These are phyloP conservation scores for Alitta virens DNA, from an alignment of 2,888 invertebrate species.

Conservation along the genomic window DNA sequence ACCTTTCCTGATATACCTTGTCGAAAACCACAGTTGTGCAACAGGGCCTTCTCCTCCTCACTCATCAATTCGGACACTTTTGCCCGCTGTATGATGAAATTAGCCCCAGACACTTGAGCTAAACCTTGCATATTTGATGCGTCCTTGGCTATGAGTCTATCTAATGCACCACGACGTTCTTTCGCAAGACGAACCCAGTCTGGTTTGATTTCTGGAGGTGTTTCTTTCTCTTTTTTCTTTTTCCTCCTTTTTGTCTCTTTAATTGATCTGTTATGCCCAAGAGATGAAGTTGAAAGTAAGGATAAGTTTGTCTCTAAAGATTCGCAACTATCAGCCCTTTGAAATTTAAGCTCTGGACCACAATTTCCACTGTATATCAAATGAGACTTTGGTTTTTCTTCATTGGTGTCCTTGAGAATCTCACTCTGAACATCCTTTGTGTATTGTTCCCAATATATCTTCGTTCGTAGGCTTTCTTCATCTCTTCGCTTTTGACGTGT, in stretches of 20 bases:
- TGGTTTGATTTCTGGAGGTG: background rate
- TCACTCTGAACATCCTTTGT: background rate
- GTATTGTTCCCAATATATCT: constrained; percentile 11
- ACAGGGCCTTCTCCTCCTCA: constrained; percentile 2
- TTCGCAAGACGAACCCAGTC: constrained; percentile 12
- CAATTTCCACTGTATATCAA: constrained; percentile 3
- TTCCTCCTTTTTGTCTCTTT: background rate
- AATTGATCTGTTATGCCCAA: background rate
- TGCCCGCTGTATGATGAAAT: background rate
- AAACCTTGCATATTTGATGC: background rate
- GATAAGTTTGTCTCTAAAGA: constrained; percentile 9
- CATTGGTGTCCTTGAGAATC: background rate
- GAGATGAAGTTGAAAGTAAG: background rate
- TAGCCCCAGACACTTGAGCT: background rate
- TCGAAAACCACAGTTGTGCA: constrained; percentile 2
- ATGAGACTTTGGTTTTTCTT: background rate
- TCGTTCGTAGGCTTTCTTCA: background rate
- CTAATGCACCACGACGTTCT: constrained; percentile 5
- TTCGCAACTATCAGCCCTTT: background rate
- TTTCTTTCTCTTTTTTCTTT: constrained; percentile 1
- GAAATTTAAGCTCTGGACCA: constrained; percentile 11
- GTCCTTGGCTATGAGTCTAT: constrained; percentile 7
- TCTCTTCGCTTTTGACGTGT: background rate
- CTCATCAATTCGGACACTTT: constrained; percentile 6
- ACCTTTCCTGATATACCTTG: background rate